Evolutionary conservation across 2,797 vertebrate species (phyloP), one percentile per base, ranked within the genome.

Genomic region (Coregonus ussuriensis): DNA sequence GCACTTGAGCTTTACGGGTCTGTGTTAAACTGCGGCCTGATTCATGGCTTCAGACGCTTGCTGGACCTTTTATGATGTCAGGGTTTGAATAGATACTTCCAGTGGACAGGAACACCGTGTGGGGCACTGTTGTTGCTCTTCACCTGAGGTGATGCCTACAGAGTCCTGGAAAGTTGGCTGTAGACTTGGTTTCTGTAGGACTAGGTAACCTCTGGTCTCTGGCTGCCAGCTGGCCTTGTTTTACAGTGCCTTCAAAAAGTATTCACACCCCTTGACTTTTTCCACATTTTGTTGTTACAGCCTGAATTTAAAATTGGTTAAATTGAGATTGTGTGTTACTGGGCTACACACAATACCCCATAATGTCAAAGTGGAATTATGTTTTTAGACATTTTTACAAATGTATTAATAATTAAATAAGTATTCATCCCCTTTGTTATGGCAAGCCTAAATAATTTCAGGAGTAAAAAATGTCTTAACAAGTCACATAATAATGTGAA

Each of bases 1-100:
- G 85, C 83, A 84, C 85, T 91, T 86, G 88, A 87, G 83, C 80
- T 85, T 91, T 89, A 85, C 85, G 82, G 88, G 78, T 87, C 90
- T 89, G 87, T 11, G 72, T 85, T 88, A 77, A 84, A 89, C 70
- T 2, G 0, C 56, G 81, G 85, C 88, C 90, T 92, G 91, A 92
- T 81, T 78, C 91, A 78, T 68, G 76, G 81, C 85, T 90, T 93
- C 88, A 91, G 86, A 91, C 87, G 88, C 89, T 85, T 81, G 84
- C 84, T 88, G 82, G 85, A 89, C 87, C 87, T 92, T 93, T 94
- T 93, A 93, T 91, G 91, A 89, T 87, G 88, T 86, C 81, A 85
- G 79, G 82, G 85, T 87, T 82, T 86, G 86, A 91, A 83, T 77
- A 89, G 92, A 91, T 89, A 81, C 88, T 82, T 88, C 41, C 74